Evolutionary conservation across 64 coral and sea anemone genomes (phyloP), one percentile per base, ranked within the genome.

Genomic region (Montipora capricornis): DNA sequence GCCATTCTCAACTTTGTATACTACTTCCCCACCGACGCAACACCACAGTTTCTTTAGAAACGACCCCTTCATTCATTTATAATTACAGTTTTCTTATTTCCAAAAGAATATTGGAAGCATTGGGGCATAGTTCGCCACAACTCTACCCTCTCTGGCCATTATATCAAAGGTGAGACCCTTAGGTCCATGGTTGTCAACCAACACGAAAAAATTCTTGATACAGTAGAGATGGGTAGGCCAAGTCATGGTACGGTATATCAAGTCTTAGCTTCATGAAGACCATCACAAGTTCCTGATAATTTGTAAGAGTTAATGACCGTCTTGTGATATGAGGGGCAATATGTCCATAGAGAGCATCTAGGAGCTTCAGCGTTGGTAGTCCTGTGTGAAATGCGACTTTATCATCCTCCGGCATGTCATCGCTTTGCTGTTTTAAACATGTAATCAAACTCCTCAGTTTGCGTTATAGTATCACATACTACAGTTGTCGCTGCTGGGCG

Each of bases 391-490:
- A 91, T 44, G 24, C 53, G 59, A 91, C 89, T 70, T 91, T 91
- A 20, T 48, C 58, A 80, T 81, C 89, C 8, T 91, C 77, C 45
- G 49, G 44, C 89, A 80, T 91, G 47, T 73, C 60, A 53, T 91
- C 87, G 20, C 59, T 91, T 74, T 44, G 44, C 74, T 47, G 20
- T 50, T 51, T 60, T 50, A 91, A 91, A 91, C 76, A 91, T 80
- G 69, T 71, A 91, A 81, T 91, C 89, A 68, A 91, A 91, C 89
- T 81, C 89, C 61, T 91, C 78, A 44, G 89, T 81, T 26, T 91
- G 76, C 29, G 89, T 91, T 47, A 58, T 81, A 80, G 60, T 57
- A n/a, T 81, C 62, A 47, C 58, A 80, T 62, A 68, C 75, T 68
- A 51, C 47, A 68, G 89, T 58, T 55, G 29, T 37, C 29, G 29